These are phyloP conservation scores for Pandemis cinnamomeana DNA, from an alignment of 2,888 invertebrate species.

Conservation along the genomic window DNA sequence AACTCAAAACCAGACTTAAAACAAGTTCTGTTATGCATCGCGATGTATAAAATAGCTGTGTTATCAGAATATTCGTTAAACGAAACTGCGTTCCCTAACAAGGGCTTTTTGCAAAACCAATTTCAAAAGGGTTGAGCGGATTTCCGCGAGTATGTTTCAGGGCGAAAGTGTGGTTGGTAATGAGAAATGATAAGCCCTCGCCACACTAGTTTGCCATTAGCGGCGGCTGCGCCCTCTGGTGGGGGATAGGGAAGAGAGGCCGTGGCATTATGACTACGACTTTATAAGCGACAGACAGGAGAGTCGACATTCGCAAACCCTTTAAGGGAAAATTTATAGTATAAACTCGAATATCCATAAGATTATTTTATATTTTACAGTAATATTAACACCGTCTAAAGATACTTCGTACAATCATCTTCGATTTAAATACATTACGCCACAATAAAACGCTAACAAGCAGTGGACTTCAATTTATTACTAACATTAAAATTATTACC, in stretches of 20 bases:
- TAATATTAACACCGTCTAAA: background rate
- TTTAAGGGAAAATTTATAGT: background rate
- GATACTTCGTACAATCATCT: slow-evolving; percentile 36
- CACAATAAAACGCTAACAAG: slow-evolving; percentile 57
- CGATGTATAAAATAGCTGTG: slow-evolving; percentile 8
- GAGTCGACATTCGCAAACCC: background rate
- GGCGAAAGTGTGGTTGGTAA: slow-evolving; percentile 44
- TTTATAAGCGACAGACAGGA: background rate
- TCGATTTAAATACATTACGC: slow-evolving; percentile 51
- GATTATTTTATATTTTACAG: background rate
- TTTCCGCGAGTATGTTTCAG: slow-evolving; percentile 28
- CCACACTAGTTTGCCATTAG: slow-evolving; percentile 61
- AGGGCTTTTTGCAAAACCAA: slow-evolving; percentile 38
- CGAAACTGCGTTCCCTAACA: slow-evolving; percentile 27
- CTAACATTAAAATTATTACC: slow-evolving; percentile 64
- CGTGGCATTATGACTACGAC: slow-evolving; percentile 10
- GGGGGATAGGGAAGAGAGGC: slow-evolving; percentile 5
- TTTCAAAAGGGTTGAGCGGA: slow-evolving; percentile 38
- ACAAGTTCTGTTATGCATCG: background rate
- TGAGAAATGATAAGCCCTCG: slow-evolving; percentile 58
- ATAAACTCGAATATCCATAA: background rate
- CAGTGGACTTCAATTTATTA: slow-evolving; percentile 53
- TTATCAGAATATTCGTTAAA: slow-evolving; percentile 31
- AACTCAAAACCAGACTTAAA: slow-evolving; percentile 4
- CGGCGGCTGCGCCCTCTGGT: slow-evolving; percentile 12